Conservation (phyloP, 2,888 invertebrate genomes). For the Hemicrepidius hirtus region DNA sequence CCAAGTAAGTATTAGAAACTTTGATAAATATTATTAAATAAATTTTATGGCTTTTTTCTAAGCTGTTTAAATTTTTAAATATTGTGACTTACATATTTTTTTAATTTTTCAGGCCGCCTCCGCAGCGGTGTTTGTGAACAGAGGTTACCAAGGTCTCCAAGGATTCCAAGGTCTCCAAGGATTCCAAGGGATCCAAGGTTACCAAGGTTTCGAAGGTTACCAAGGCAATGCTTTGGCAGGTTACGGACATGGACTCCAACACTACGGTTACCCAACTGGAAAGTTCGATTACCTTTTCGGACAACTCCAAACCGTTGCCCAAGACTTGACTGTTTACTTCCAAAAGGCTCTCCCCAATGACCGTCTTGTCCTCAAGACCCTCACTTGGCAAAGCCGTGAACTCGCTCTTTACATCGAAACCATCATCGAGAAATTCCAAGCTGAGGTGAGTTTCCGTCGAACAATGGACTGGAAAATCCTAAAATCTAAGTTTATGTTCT, state of each 20-base stretch:
- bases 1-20: conserved; percentile 57
- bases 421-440: conserved; percentile 29
- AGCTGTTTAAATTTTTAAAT: neutral
- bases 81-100: neutral
- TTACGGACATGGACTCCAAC: neutral
- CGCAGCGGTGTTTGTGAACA: conserved; percentile 5
- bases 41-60: neutral
- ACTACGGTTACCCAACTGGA: neutral
- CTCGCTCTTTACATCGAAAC: conserved; percentile 34
- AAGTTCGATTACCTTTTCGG: neutral
- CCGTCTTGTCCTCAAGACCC: conserved; percentile 7
- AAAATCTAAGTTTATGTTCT: too few relatives aligned
- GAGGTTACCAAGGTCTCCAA: too few relatives aligned
- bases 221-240: neutral
- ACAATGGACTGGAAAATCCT: too few relatives aligned
- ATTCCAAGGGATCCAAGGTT: too few relatives aligned
- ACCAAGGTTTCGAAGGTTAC: too few relatives aligned
- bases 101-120: conserved; percentile 18
- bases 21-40: neutral
- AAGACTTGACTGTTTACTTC: conserved; percentile 10
- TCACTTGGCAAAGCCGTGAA: conserved; percentile 37
- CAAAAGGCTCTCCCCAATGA: conserved; percentile 2
- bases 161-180: too few relatives aligned
- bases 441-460: neutral
- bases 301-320: conserved; percentile 33